These are phyloP conservation scores for Ferrisia virgata DNA, from an alignment of 2,888 invertebrate species.

Conservation along the genomic window DNA sequence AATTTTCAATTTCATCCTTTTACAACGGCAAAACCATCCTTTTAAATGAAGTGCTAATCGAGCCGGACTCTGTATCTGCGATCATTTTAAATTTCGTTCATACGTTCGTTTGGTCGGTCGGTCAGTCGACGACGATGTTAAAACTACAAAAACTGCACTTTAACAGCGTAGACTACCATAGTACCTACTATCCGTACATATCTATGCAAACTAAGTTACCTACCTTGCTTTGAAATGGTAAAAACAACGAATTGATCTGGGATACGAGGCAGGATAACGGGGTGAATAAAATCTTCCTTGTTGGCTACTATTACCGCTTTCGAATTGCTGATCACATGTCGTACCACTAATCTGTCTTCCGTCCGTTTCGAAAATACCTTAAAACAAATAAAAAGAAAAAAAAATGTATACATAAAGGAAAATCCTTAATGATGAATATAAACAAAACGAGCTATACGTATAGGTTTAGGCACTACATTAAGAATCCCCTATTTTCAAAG, in stretches of 20 bases:
- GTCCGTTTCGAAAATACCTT: conserved; percentile 78
- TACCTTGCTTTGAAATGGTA: conserved; percentile 86
- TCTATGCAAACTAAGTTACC: conserved; percentile 44
- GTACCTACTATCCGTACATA: neutral
- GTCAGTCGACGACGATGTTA: no score
- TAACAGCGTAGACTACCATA: neutral
- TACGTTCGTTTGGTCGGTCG: neutral
- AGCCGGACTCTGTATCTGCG: neutral
- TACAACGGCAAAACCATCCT: neutral
- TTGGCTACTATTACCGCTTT: conserved; percentile 67
- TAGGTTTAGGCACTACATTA: no score
- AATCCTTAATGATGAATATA: neutral
- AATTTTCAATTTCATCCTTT: neutral
- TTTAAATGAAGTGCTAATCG: neutral
- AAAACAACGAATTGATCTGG: conserved; percentile 83
- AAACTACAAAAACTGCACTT: neutral
- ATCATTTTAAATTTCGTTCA: neutral
- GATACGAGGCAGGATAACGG: conserved; percentile 92
- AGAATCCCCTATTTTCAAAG: neutral
- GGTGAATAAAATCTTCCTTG: conserved; percentile 86
- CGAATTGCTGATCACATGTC: conserved; percentile 82
- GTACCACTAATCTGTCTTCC: conserved; percentile 73
- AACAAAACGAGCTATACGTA: neutral
- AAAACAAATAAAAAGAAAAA: conserved; percentile 49
- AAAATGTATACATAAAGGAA: neutral